Conservation (phyloP, 2,888 invertebrate species). For the Corythucha ciliata region DNA sequence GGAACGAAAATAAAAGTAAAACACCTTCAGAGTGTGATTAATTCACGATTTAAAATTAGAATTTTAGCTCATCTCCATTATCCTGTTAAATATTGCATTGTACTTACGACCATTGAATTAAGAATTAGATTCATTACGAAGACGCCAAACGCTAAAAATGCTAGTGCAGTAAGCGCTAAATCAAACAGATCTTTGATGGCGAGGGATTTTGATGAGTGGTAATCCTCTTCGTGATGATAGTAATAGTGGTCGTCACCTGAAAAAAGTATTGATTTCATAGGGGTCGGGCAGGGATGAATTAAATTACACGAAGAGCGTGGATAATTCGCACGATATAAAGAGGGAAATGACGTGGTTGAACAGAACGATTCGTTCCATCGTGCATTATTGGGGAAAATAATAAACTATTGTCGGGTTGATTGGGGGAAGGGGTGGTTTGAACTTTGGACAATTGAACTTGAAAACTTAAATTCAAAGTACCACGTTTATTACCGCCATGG, state of each 20-base stretch:
- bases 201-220: conserved; percentile 46
- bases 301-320: not conserved
- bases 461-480: not conserved
- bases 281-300: too few species aligned
- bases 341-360: not conserved
- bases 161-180: conserved; percentile 68
- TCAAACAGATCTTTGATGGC: conserved; percentile 66
- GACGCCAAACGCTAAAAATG: conserved; percentile 70
- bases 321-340: too few species aligned
- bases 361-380: not conserved
- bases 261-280: too few species aligned
- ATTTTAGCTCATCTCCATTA: too few species aligned
- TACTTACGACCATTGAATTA: conserved; percentile 50
- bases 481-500: not conserved
- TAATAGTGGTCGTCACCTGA: conserved; percentile 36
- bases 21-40: too few species aligned
- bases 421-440: too few species aligned
- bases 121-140: conserved; percentile 69
- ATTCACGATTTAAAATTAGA: too few species aligned
- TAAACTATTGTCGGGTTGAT: too few species aligned
- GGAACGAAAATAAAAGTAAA: too few species aligned
- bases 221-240: conserved; percentile 40
- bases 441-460: not conserved
- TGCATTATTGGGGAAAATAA: not conserved
- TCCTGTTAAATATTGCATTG: too few species aligned